phyloP scores from a whole-genome alignment of 1,140 invertebrate species.

The Geopemphigus sp. region DNA sequence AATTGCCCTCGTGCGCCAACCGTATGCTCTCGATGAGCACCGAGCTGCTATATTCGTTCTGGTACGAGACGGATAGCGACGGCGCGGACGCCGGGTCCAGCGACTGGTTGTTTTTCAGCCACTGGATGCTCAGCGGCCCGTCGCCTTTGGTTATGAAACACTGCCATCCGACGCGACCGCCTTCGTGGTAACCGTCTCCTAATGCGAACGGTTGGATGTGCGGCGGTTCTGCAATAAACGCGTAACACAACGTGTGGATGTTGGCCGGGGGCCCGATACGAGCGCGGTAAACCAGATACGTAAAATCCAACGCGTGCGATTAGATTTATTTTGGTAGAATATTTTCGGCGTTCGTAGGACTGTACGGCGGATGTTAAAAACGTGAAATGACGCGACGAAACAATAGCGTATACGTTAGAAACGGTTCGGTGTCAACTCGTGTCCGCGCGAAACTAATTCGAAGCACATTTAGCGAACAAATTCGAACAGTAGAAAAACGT shows the following conservation, averaged over 20 bases:
- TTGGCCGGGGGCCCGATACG: no score
- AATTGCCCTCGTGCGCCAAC: slow-evolving; percentile 68
- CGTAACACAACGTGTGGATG: not conserved
- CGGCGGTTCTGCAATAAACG: slow-evolving; percentile 60
- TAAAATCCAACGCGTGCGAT: no score
- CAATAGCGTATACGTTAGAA: no score
- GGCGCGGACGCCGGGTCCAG: slow-evolving; percentile 43
- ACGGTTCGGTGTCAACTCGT: no score
- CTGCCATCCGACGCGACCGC: slow-evolving; percentile 64
- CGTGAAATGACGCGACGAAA: no score
- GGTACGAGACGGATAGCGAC: slow-evolving; percentile 23
- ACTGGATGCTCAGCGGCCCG: slow-evolving; percentile 67
- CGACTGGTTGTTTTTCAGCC: slow-evolving; percentile 68
- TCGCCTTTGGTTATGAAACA: slow-evolving; percentile 67
- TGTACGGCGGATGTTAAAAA: no score
- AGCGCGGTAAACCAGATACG: no score
- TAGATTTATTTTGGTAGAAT: no score
- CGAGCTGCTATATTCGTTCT: slow-evolving; percentile 56
- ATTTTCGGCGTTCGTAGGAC: no score
- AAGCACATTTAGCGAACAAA: no score
- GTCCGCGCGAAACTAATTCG: no score
- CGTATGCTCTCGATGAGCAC: slow-evolving; percentile 58
- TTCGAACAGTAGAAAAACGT: no score
- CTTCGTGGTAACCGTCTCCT: slow-evolving; percentile 64
- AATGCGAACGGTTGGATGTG: slow-evolving; percentile 66